A percentile compares a stretch with the other conserved stretches of the same genome.
Conservation (phyloP, 2,113 vertebrate genomes). For the Crotalus helleri region DNA sequence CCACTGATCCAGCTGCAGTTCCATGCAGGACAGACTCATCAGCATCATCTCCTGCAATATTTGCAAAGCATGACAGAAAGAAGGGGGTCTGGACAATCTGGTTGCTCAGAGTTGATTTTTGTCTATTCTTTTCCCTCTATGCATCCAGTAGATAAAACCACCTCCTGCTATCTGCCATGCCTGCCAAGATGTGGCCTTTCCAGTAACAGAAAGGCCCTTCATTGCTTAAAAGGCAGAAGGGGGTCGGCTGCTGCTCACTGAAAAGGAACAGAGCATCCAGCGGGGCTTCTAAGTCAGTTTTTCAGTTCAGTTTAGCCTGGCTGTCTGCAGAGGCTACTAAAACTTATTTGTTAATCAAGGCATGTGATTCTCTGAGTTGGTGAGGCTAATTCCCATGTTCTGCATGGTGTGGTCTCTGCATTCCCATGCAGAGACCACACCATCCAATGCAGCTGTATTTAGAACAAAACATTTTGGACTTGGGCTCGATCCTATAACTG, state of each 20-base stretch:
- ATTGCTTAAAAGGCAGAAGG: not conserved
- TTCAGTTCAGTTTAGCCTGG: not conserved
- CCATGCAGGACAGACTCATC: constrained; percentile 94
- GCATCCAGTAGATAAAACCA: not conserved
- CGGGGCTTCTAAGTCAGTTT: not conserved
- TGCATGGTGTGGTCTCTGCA: too few species aligned
- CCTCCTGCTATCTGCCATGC: not conserved
- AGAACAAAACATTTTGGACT: not conserved
- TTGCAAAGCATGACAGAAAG: not conserved
- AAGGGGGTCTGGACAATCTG: not conserved
- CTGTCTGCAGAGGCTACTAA: not conserved
- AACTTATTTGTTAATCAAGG: not conserved
- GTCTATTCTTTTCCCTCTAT: not conserved
- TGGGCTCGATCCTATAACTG: not conserved
- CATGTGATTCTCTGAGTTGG: not conserved
- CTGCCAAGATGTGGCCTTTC: not conserved
- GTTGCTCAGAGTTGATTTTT: not conserved
- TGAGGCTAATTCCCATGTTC: not conserved
- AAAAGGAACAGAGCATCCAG: not conserved
- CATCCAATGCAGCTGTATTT: not conserved
- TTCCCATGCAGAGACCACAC: not conserved
- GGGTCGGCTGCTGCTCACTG: not conserved
- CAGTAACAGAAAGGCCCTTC: not conserved
- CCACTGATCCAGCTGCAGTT: constrained; percentile 93
- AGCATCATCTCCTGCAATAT: constrained; percentile 86